Base-by-base conservation (phyloP, 2,888 invertebrate genomes). In the Plagiodera versicolora region DNA sequence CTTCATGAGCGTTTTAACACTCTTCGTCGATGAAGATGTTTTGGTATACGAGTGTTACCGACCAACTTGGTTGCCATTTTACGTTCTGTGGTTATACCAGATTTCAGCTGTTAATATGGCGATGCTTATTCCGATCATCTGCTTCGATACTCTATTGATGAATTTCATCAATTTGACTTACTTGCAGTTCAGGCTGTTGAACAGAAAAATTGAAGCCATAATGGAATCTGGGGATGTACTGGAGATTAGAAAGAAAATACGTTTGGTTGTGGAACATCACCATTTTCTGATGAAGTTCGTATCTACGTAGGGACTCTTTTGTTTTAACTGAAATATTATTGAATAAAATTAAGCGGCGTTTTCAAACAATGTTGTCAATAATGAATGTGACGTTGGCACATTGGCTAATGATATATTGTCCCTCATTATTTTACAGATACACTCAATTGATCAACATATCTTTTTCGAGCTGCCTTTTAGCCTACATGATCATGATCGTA, bases 401-500 rank as follows among this genome's bases (percentile, higher is more conserved):
- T n/a, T n/a, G n/a, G n/a, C n/a, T n/a, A n/a, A n/a, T n/a, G n/a
- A n/a, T n/a, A n/a, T n/a, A n/a, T n/a, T n/a, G n/a, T n/a, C n/a
- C n/a, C 24, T 24, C 24, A 24, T 32, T 6, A 32, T 32, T 46
- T 55, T 46, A 19, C 14, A 55, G 55, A 16, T 55, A 55, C 18
- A 16, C 47, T 1, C 11, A 44, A 16, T 39, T 45, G 11, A 55
- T 55, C 14, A 55, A 55, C 39, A 14, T 46, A 8, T 45, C 46
- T 10, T 55, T 45, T 28, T 55, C 55, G n/a, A 32, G 46, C 20
- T 18, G 20, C 14, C 14, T 55, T 20, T 8, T 55, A 19, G 55
- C 55, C 14, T 55, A 46, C 20, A 55, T 55, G 55, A 18, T 32
- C n/a, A 45, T 55, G 17, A 45, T 55, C 3, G 55, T 55, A 16